Conservation (phyloP, 2,888 invertebrate species). For the Chrysolina americana region DNA sequence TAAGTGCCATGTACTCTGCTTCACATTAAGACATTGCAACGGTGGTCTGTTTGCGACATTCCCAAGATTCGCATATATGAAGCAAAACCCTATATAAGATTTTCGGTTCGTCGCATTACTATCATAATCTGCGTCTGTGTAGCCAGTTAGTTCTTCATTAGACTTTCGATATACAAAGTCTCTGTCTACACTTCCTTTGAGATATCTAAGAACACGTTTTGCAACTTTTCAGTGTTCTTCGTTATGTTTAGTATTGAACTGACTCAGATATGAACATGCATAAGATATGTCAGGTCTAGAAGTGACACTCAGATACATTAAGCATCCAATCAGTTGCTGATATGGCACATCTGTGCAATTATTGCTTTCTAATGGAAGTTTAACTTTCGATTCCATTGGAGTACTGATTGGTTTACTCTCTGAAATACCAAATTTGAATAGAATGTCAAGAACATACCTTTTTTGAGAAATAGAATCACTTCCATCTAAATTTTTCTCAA, state of each 20-base stretch:
- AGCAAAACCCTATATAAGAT: conserved; percentile 16
- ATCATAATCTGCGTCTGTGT: not conserved
- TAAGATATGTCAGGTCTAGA: not conserved
- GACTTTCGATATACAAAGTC: too few relatives aligned
- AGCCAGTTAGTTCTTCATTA: too few relatives aligned
- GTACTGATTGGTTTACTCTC: too few relatives aligned
- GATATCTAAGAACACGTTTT: not conserved
- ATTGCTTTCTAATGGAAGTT: not conserved
- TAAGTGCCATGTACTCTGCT: conserved; percentile 27
- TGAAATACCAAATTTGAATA: too few relatives aligned
- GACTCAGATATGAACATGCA: not conserved
- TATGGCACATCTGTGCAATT: conserved; percentile 34
- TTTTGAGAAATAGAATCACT: too few relatives aligned
- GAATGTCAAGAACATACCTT: too few relatives aligned
- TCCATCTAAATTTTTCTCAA: too few relatives aligned
- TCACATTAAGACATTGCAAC: conserved; percentile 16
- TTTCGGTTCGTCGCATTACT: conserved; percentile 13
- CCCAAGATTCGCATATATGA: conserved; percentile 18
- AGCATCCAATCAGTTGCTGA: too few relatives aligned
- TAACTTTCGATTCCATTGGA: too few relatives aligned
- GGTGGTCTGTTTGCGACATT: conserved; percentile 9
- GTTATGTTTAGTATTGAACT: not conserved
- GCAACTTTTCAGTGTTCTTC: not conserved
- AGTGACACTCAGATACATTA: not conserved
- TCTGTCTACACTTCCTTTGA: not conserved